Conservation (phyloP, 1,140 invertebrate genomes). For the Drosophila lini region DNA sequence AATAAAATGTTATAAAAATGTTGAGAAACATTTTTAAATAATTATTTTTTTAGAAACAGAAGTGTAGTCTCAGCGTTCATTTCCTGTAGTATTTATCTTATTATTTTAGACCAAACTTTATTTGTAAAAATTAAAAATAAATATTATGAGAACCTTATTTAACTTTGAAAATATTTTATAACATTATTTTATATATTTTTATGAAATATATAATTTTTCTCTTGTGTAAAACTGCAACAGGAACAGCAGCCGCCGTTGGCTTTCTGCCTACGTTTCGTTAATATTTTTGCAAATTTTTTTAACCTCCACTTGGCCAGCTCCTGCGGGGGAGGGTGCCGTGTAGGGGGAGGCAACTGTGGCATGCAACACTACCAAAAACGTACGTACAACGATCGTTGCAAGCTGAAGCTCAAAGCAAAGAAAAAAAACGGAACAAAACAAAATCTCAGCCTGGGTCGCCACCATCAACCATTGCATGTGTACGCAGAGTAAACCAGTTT, state of each 20-base stretch:
- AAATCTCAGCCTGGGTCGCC: conserved; percentile 56
- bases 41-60: background rate
- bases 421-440: conserved; percentile 27
- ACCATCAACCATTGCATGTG: conserved; percentile 57
- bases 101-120: background rate
- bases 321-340: conserved; percentile 36
- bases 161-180: background rate
- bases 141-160: background rate
- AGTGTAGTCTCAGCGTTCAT: background rate
- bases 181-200: background rate
- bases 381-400: conserved; percentile 50
- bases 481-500: conserved; percentile 63
- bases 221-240: conserved; percentile 30
- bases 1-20: no score
- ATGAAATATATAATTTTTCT: no score
- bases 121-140: background rate
- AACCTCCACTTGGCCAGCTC: conserved; percentile 78
- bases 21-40: background rate
- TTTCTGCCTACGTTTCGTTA: conserved; percentile 79
- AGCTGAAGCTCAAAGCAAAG: conserved; percentile 12
- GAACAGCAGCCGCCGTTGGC: conserved; percentile 52
- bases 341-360: conserved; percentile 35
- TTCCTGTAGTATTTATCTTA: background rate
- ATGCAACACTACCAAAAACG: conserved; percentile 61
- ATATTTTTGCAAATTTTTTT: conserved; percentile 82